Evolutionary conservation across 2,797 vertebrate genomes (phyloP).

Genomic region (Loriculus beryllinus): DNA sequence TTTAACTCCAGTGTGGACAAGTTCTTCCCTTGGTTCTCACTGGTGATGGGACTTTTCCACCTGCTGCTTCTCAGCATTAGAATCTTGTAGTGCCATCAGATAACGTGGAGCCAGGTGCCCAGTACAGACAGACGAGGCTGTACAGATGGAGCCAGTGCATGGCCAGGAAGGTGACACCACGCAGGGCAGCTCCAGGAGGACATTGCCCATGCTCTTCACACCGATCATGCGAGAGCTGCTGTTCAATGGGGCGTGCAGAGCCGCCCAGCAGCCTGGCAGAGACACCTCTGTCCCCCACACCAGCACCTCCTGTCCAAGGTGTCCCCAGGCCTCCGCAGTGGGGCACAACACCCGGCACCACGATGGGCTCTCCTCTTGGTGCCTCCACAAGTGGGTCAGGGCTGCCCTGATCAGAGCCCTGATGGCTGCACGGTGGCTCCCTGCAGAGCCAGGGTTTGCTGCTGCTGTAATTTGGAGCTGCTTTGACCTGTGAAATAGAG

Average conservation of each 20-base stretch:
- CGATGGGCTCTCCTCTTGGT: rapidly evolving
- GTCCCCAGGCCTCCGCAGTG: not conserved
- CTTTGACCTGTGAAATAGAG: not conserved
- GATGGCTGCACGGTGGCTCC: not conserved
- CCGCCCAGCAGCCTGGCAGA: not conserved
- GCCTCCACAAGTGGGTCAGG: rapidly evolving
- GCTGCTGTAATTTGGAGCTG: not conserved
- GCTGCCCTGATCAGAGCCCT: not conserved
- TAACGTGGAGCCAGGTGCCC: not conserved
- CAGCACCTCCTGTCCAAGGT: not conserved
- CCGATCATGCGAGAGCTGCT: not conserved
- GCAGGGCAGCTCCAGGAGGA: not conserved
- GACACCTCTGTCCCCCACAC: rapidly evolving
- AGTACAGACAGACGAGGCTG: not conserved
- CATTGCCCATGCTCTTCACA: not conserved
- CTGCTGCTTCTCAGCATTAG: not conserved
- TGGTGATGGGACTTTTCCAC: not conserved
- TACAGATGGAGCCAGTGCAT: not conserved
- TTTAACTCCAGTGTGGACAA: not conserved
- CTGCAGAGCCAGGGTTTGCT: not conserved
- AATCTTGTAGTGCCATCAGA: not conserved
- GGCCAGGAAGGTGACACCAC: not conserved
- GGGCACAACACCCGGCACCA: rapidly evolving
- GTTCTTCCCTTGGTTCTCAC: not conserved
- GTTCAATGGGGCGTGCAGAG: not conserved